Evolutionary conservation across 2,888 invertebrate species (phyloP), one percentile per base, ranked within the genome.

Genomic region (Calameuta pallipes): DNA sequence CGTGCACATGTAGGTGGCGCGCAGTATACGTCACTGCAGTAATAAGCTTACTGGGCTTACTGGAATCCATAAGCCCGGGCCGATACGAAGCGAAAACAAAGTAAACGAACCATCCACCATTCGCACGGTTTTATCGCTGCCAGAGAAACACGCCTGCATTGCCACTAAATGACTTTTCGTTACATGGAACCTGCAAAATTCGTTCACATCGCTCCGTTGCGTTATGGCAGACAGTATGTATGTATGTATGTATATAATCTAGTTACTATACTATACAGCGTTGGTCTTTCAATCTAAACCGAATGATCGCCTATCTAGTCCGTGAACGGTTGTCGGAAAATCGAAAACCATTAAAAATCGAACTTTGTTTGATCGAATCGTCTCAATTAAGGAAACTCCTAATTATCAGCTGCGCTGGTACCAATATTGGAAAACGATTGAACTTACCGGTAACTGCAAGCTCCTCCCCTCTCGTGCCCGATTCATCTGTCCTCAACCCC

Each of bases 341-440:
- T 70, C 74, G 70, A 31, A 34, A 74, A 75, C 83, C 80, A 86
- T 86, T 85, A 83, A 85, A 85, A 86, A 82, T 73, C 75, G 77
- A 73, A 78, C 73, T 78, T 68, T 77, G 69, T 76, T 35, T 85
- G 84, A 89, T 89, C 87, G 86, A 90, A 87, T 87, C 82, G 84
- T 82, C 84, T 84, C 86, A 87, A 88, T 89, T 87, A 88, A 86
- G 85, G 86, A 87, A 87, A 87, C 85, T 88, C 85, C 86, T 90
- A 90, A 90, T 90, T 89, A 89, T 87, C 85, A 87, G 82, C 82
- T 80, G 81, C 68, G 69, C 36, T 77, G 79, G 82, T 15, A 82
- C 80, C 85, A 82, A 87, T 88, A 90, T 90, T 82, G 89, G 88
- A 87, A 89, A 90, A 88, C 88, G 87, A 88, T 89, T 90, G 84